Conservation (phyloP, 2,113 vertebrate species). For the Podiceps cristatus region DNA sequence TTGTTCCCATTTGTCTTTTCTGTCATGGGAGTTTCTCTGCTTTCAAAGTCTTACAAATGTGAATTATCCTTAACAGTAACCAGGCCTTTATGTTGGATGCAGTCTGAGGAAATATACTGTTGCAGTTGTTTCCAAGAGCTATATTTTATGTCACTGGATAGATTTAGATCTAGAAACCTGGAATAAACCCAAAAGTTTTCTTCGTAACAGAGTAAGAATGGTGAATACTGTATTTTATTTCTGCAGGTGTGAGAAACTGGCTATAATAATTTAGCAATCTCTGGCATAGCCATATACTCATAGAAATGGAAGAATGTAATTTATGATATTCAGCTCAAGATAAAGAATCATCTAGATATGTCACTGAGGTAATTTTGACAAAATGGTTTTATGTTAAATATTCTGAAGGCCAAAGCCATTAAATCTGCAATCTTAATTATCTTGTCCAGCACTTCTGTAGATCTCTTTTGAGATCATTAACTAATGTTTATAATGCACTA, state of each 20-base stretch:
- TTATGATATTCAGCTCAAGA: conserved; percentile 54
- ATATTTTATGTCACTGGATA: background rate
- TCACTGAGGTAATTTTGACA: conserved; percentile 45
- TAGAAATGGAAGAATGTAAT: conserved; percentile 15
- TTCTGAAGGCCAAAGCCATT: conserved; percentile 32
- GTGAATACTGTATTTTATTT: conserved; percentile 55
- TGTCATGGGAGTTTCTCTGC: background rate
- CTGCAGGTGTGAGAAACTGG: conserved; percentile 3
- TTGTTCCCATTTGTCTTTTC: conserved; percentile 13
- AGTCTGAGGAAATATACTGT: background rate
- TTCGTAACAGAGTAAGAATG: conserved; percentile 43
- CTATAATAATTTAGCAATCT: conserved; percentile 48
- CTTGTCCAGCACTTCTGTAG: background rate
- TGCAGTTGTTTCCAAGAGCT: conserved; percentile 6
- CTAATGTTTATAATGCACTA: conserved; percentile 14
- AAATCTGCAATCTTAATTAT: conserved; percentile 24
- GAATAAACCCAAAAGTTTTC: conserved; percentile 20
- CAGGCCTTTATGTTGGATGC: background rate
- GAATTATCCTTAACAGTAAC: background rate
- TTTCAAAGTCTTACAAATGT: conserved; percentile 5
- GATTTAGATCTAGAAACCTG: conserved; percentile 38
- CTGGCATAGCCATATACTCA: background rate
- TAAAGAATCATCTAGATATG: conserved; percentile 46
- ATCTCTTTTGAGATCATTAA: conserved; percentile 36
- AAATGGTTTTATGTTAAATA: conserved; percentile 42